Percentiles rank a stretch among this genome's conserved stretches.
Evolutionary conservation across 2,113 vertebrate species (phyloP).

Genomic region (Melospiza georgiana): DNA sequence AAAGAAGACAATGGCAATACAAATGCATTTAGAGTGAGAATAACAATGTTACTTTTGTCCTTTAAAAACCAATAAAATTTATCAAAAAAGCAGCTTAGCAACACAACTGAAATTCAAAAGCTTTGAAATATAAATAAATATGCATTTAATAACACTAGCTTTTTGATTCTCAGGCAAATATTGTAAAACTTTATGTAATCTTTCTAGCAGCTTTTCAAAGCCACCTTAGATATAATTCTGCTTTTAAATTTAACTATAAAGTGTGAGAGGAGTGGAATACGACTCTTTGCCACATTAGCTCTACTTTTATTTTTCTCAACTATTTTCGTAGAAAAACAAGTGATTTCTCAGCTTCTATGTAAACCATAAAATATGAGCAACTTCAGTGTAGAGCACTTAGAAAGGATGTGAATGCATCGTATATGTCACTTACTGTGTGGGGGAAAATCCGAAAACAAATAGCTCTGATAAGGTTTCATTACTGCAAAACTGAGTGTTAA

Average conservation of each 20-base stretch:
- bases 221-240: neutral
- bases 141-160: neutral
- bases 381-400: neutral
- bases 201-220: neutral
- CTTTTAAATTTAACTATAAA: neutral
- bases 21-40: constrained; percentile 14
- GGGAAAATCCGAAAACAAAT: neutral
- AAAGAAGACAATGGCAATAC: constrained; percentile 48
- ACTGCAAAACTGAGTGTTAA: neutral
- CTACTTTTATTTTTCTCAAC: neutral
- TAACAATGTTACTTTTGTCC: neutral
- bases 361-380: neutral
- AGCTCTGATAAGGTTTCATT: neutral
- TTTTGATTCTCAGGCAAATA: neutral
- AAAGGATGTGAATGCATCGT: neutral
- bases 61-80: constrained; percentile 57
- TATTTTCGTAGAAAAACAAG: neutral
- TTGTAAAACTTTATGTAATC: neutral
- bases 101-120: constrained; percentile 21
- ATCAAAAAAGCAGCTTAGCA: constrained; percentile 29
- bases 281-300: neutral
- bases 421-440: neutral
- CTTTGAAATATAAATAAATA: constrained; percentile 27
- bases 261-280: neutral
- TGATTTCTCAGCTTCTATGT: neutral